These are phyloP conservation scores for Hydropsyche tenuis DNA, from an alignment of 1,140 invertebrate species.

Conservation along the genomic window DNA sequence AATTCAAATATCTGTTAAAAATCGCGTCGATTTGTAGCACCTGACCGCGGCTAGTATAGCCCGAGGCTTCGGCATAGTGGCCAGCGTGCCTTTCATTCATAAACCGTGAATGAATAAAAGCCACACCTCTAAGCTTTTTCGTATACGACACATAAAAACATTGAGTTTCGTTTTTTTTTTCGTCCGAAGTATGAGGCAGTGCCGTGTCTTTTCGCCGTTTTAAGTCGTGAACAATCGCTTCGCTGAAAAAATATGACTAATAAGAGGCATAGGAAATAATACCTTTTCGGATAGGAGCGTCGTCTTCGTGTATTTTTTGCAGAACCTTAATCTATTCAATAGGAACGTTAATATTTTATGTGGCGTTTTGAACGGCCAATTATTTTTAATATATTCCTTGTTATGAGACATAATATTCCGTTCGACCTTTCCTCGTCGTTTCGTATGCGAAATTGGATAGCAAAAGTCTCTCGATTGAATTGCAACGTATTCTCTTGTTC, in stretches of 20 bases:
- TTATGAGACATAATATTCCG: no score
- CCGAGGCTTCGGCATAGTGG: conserved; percentile 15
- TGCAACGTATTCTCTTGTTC: no score
- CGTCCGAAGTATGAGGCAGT: no score
- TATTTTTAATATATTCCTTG: no score
- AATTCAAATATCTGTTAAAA: no score
- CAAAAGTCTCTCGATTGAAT: no score
- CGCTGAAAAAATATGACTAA: conserved; percentile 32
- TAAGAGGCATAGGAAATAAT: not conserved
- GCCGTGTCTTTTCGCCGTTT: no score
- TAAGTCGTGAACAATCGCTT: conserved; percentile 18
- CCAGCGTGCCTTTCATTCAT: conserved; percentile 32
- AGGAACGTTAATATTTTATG: conserved; percentile 18
- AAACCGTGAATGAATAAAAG: conserved; percentile 34
- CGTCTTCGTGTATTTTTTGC: not conserved
- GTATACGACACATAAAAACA: conserved; percentile 17
- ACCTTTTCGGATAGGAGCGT: not conserved
- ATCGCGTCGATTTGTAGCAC: no score
- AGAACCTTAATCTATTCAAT: conserved; percentile 1
- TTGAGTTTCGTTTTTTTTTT: conserved; percentile 9
- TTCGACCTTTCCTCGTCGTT: no score
- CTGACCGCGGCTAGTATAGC: not conserved
- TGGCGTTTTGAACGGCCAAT: not conserved
- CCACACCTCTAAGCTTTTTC: conserved; percentile 30
- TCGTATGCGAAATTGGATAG: no score